A percentile compares a stretch with the other conserved stretches of the same genome.
These are phyloP conservation scores for Drosophila leontia DNA, from an alignment of 1,140 invertebrate genomes.

Conservation along the genomic window DNA sequence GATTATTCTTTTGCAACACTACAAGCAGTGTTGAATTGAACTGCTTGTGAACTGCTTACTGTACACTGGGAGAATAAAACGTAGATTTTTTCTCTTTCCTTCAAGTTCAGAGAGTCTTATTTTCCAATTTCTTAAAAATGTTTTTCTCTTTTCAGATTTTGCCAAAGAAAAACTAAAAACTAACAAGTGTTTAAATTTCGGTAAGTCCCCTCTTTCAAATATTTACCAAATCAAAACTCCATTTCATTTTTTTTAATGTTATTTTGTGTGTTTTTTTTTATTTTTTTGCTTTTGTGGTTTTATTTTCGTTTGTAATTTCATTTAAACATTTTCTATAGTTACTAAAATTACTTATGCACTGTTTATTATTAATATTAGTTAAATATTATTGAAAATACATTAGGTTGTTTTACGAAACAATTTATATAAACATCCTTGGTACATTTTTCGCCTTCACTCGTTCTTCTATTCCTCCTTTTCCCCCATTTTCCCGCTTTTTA, in stretches of 20 bases:
- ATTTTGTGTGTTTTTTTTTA: slow-evolving; percentile 24
- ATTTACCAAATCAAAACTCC: background rate
- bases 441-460: slow-evolving; percentile 60
- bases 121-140: background rate
- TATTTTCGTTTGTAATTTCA: slow-evolving; percentile 84
- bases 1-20: no score
- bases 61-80: no score
- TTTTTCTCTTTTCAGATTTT: no score
- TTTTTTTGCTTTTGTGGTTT: slow-evolving; percentile 54
- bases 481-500: slow-evolving; percentile 29
- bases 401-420: slow-evolving; percentile 82
- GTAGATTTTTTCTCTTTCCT: no score
- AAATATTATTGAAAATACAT: slow-evolving; percentile 84
- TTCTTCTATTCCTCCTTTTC: background rate
- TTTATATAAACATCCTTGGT: slow-evolving; percentile 83
- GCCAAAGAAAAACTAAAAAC: background rate
- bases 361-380: slow-evolving; percentile 82
- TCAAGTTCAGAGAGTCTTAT: no score
- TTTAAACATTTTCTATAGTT: slow-evolving; percentile 85
- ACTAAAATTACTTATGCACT: slow-evolving; percentile 85
- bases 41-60: no score
- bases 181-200: background rate
- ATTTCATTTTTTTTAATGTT: background rate
- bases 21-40: no score
- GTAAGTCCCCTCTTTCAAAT: background rate